phyloP scores from a whole-genome alignment of 2,888 invertebrate species.

The Leptarthrus brevirostris region DNA sequence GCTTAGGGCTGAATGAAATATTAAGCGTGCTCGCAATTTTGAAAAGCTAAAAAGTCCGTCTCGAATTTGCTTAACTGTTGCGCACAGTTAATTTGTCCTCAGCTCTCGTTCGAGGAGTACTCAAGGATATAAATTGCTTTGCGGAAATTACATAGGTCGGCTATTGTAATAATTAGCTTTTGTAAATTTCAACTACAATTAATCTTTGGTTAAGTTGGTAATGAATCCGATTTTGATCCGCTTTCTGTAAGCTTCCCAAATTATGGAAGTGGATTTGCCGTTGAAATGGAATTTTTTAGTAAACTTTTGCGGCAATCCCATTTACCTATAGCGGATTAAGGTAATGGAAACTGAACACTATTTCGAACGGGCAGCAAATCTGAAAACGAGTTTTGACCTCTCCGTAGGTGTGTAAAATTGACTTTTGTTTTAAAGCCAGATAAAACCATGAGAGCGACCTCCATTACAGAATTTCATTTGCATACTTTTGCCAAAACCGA shows the following conservation, averaged over 20 bases:
- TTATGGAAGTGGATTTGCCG: neutral
- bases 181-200: slow-evolving; percentile 4
- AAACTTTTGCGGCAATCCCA: too few relatives aligned
- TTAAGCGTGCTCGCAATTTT: slow-evolving; percentile 12
- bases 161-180: slow-evolving; percentile 15
- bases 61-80: slow-evolving; percentile 21
- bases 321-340: too few relatives aligned
- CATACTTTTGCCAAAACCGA: too few relatives aligned
- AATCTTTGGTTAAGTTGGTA: slow-evolving; percentile 3
- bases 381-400: too few relatives aligned
- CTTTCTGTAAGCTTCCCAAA: neutral
- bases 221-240: slow-evolving; percentile 4
- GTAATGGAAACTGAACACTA: too few relatives aligned
- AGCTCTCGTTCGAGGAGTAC: slow-evolving; percentile 17
- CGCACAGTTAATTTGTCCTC: neutral
- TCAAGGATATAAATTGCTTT: slow-evolving; percentile 4
- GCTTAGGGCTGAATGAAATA: slow-evolving; percentile 24
- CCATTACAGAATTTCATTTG: too few relatives aligned
- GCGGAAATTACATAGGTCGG: neutral
- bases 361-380: too few relatives aligned
- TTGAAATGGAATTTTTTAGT: neutral
- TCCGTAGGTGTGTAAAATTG: too few relatives aligned
- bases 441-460: too few relatives aligned
- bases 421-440: too few relatives aligned
- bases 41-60: slow-evolving; percentile 13